Evolutionary conservation across 92 coral and sea anemone species (phyloP).

Genomic region (Nematostella vectensis): DNA sequence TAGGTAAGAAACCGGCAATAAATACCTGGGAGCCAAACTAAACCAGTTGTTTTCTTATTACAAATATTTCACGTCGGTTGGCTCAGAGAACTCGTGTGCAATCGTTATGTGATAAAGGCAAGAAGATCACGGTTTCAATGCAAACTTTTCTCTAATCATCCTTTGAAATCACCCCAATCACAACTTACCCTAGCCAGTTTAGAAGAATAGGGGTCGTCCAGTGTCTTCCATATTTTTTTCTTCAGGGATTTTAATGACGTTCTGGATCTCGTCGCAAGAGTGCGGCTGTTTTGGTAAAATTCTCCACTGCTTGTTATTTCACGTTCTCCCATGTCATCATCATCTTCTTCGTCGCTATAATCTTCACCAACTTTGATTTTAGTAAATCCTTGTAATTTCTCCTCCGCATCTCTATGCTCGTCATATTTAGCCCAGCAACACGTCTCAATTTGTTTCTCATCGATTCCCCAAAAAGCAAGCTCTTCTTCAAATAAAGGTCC

Average conservation of each 20-base stretch:
- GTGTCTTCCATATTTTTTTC: slow-evolving; percentile 67
- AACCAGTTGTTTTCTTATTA: too few relatives aligned
- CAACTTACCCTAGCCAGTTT: slow-evolving; percentile 83
- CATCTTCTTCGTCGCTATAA: slow-evolving; percentile 47
- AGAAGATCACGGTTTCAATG: too few relatives aligned
- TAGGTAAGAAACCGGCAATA: too few relatives aligned
- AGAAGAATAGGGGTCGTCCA: slow-evolving; percentile 90
- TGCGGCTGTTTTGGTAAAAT: slow-evolving; percentile 32
- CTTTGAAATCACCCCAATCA: too few relatives aligned
- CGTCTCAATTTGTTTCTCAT: slow-evolving; percentile 88
- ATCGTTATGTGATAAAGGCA: too few relatives aligned
- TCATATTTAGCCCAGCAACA: slow-evolving; percentile 99
- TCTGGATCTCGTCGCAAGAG: slow-evolving; percentile 31
- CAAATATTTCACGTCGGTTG: background rate
- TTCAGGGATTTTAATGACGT: slow-evolving; percentile 32
- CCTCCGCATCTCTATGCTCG: slow-evolving; percentile 95
- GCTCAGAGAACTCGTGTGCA: background rate
- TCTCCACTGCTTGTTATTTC: slow-evolving; percentile 80
- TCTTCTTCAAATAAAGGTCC: slow-evolving; percentile 98
- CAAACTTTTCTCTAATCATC: background rate
- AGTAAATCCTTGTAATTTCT: slow-evolving; percentile 82
- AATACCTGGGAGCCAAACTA: too few relatives aligned
- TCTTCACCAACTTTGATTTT: slow-evolving; percentile 63
- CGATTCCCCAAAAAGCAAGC: slow-evolving; percentile 89
- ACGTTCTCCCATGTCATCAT: slow-evolving; percentile 45